Evolutionary conservation across 2,113 vertebrate genomes (phyloP).

Genomic region (Emydocephalus ijimae): DNA sequence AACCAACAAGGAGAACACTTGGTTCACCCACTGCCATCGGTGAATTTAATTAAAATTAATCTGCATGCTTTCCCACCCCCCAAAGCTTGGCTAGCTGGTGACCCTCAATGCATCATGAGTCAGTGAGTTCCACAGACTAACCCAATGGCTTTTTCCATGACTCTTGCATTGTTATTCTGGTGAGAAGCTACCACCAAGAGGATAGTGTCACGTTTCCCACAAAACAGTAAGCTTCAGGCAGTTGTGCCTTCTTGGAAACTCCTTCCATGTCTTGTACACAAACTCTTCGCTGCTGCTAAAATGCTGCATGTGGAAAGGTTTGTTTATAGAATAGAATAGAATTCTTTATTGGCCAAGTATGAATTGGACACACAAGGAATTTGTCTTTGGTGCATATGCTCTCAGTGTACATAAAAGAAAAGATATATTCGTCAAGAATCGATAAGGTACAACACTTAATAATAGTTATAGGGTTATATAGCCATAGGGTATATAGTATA

Average conservation of each 20-base stretch:
- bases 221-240: too few relatives aligned
- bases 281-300: not conserved
- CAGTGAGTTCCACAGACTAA: not conserved
- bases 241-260: not conserved
- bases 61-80: not conserved
- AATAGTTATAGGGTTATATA: too few relatives aligned
- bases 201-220: not conserved
- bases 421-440: too few relatives aligned
- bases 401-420: too few relatives aligned
- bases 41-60: not conserved
- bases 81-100: not conserved
- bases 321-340: not conserved
- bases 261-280: not conserved
- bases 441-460: too few relatives aligned
- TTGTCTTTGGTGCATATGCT: too few relatives aligned
- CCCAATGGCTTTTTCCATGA: not conserved
- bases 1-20: not conserved
- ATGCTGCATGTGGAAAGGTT: not conserved
- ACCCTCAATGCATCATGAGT: not conserved
- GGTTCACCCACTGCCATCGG: not conserved
- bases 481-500: too few relatives aligned
- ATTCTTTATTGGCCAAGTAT: too few relatives aligned
- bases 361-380: too few relatives aligned
- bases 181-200: not conserved
- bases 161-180: not conserved